Conservation (phyloP, 2,797 vertebrate genomes). For the Nasua narica region DNA sequence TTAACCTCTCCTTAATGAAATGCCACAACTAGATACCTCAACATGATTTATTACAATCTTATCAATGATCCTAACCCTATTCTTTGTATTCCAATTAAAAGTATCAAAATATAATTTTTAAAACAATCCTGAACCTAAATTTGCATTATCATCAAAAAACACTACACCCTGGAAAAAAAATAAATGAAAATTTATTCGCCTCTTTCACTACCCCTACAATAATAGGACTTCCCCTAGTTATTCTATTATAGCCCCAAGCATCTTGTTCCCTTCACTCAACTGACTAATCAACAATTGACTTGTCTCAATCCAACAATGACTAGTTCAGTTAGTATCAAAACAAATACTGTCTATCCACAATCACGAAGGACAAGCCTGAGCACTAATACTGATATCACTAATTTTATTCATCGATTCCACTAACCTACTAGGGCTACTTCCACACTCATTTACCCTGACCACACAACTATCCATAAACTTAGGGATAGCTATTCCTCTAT, state of each 20-base stretch:
- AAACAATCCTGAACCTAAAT: fast-evolving
- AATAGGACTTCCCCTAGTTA: fast-evolving
- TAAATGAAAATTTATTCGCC: background rate
- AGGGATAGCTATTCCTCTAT: fast-evolving
- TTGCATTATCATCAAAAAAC: fast-evolving
- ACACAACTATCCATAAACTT: background rate
- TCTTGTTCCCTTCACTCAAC: background rate
- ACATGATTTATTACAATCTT: fast-evolving
- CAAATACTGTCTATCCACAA: background rate
- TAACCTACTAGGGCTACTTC: background rate
- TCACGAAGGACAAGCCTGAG: background rate
- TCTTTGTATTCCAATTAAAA: background rate
- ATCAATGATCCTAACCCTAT: fast-evolving
- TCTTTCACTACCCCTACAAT: background rate
- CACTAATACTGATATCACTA: background rate
- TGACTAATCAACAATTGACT: fast-evolving
- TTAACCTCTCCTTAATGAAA: fast-evolving
- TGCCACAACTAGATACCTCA: background rate
- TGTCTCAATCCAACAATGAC: background rate
- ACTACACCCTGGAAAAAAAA: background rate
- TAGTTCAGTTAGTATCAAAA: background rate
- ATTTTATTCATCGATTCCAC: background rate
- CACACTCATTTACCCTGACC: background rate
- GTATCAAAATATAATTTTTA: fast-evolving
- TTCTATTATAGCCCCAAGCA: fast-evolving